Percentiles rank a stretch among this genome's conserved stretches.
phyloP scores from a whole-genome alignment of 2,797 vertebrate species.

The Peromyscus nudipes region DNA sequence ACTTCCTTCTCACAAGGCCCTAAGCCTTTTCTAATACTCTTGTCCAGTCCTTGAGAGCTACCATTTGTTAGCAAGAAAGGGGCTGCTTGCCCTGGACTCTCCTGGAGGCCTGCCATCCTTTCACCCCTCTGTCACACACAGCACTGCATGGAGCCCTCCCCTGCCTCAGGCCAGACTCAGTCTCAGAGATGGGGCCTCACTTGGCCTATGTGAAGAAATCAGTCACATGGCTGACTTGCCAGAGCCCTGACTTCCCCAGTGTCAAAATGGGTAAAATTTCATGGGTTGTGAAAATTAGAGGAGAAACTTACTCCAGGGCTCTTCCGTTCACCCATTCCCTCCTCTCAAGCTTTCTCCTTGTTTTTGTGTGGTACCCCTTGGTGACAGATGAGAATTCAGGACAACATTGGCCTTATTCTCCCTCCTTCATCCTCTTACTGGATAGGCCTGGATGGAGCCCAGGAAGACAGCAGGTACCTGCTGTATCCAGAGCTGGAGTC shows the following conservation, averaged over 20 bases:
- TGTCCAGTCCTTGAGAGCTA: neutral
- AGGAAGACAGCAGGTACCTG: accelerated
- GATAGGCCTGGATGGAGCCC: neutral
- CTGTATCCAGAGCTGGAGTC: neutral
- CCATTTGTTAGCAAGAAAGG: neutral
- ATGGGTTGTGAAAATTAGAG: too few relatives aligned
- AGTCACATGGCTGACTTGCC: neutral
- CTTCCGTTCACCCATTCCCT: neutral
- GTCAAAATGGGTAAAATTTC: neutral
- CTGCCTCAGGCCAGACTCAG: neutral
- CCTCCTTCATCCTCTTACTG: too few relatives aligned
- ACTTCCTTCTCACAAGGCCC: neutral
- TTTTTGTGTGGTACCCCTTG: neutral
- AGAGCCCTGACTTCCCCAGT: neutral
- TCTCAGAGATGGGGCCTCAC: neutral
- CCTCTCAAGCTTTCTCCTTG: neutral
- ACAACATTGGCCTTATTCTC: too few relatives aligned
- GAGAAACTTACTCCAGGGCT: too few relatives aligned
- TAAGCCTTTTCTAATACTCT: neutral
- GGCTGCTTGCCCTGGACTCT: neutral
- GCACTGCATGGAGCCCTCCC: neutral
- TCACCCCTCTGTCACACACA: neutral
- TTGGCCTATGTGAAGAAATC: neutral
- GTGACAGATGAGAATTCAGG: neutral
- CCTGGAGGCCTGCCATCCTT: neutral